Evolutionary conservation across 2,113 vertebrate genomes (phyloP), one percentile per base, ranked within the genome.

Genomic region (Maccullochella peelii): DNA sequence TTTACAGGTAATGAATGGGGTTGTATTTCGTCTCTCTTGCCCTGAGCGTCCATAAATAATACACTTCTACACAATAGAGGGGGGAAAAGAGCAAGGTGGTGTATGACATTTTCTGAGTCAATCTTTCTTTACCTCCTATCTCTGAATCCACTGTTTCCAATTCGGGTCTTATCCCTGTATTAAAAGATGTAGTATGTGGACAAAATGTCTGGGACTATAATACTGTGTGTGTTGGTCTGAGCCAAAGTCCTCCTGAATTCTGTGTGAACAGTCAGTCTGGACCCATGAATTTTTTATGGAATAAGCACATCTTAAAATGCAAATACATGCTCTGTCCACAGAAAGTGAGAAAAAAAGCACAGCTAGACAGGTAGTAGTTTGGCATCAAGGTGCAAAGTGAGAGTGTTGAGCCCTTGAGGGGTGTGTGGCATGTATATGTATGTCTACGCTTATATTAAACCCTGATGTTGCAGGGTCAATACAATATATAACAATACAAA

Each of bases 281-380:
- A 77, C 44, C 86, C 81, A 59, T 86, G 83, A 80, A 85, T 91
- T 69, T 85, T 87, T 88, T 47, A 82, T 90, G 80, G 52, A 62
- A 72, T 80, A 82, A 84, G 72, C 59, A 78, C 63, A 70, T 83
- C 62, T 83, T 83, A 73, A 83, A 85, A 91, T 90, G 83, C 83
- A 91, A 86, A 91, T 83, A 12, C 78, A 80, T 49, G 69, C 54
- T 85, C 79, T 40, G 76, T 82, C 80, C 73, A 77, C 75, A 67
- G 71, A 78, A 21, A 59, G 58, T 14, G 62, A 72, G 42, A 63
- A 33, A 33, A 38, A 36, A 50, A 3, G 50, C 54, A 18, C 73
- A 73, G 74, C 16, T 4, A 62, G 73, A n/a, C 73, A n/a, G 59
- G 66, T 30, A 33, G 50, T 21, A 5, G 67, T 79, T 44, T 77